Evolutionary conservation across 2,113 vertebrate species (phyloP).

Genomic region (Bubalus kerabau): DNA sequence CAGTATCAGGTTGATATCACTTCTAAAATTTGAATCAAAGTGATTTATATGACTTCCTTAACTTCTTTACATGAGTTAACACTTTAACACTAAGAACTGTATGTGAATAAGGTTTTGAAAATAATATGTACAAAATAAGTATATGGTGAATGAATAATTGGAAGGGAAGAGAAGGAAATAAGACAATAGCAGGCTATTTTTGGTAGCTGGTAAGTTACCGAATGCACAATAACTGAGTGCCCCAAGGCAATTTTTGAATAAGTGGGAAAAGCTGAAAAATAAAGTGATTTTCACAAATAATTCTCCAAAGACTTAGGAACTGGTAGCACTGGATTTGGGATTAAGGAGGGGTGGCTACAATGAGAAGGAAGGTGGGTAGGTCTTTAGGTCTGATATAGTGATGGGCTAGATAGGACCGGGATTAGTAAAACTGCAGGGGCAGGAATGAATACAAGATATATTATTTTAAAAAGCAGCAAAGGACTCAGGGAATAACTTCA

Average conservation of each 20-base stretch:
- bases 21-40: not conserved
- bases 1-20: not conserved
- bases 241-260: not conserved
- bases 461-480: not conserved
- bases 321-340: not conserved
- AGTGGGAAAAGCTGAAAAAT: not conserved
- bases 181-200: not conserved
- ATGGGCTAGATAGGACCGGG: not conserved
- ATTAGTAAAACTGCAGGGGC: not conserved
- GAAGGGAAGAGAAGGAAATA: not conserved
- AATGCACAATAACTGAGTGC: not conserved
- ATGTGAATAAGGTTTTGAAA: not conserved
- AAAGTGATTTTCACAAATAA: not conserved
- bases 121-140: not conserved
- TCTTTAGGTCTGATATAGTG: not conserved
- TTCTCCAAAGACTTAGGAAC: not conserved
- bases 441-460: not conserved
- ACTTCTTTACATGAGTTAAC: not conserved
- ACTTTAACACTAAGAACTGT: not conserved
- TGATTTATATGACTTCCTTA: not conserved
- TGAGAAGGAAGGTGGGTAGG: not conserved
- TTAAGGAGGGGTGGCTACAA: not conserved
- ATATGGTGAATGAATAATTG: not conserved
- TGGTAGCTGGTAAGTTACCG: not conserved
- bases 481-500: not conserved